Evolutionary conservation across 2,797 vertebrate species (phyloP), one percentile per base, ranked within the genome.

Genomic region (Chanos chanos): DNA sequence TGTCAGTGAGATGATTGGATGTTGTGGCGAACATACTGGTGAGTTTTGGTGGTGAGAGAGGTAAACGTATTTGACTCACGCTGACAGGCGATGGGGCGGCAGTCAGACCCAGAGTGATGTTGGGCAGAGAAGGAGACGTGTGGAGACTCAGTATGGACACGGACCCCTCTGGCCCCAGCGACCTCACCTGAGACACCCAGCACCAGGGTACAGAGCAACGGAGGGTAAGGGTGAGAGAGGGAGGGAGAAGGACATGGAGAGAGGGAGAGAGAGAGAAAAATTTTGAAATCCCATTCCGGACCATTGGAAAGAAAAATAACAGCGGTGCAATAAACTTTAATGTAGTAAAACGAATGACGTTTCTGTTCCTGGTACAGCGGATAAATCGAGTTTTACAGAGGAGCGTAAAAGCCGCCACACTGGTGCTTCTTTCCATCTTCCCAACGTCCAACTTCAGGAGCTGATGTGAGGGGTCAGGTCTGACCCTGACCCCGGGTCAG

Each of bases 61-160:
- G 13, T 22, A 34, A 50, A 28, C 21, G 10, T 27, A 27, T 44
- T 25, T 64, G 54, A 94, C 96, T 97, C 87, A 99, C 96, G 25
- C 65, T 93, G 65, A 98, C 87, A 53, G 92, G 89, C 36, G 94
- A 82, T 48, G 94, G 86, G 48, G 91, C 83, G 58, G 92, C 87
- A 7, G 95, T 89, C 75, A 99, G 92, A 66, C 94, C 94, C 83
- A 99, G 78, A 48, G 93, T 95, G 79, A 99, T 99, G 73, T 99
- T 99, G 72, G 97, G 97, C 77, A 99, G 86, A 66, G 97, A 99
- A 30, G 96, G 95, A 71, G 96, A 99, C 0, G 95, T 96, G 82
- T 99, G 98, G 53, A 99, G 87, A 81, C 91, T 98, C 81, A 99
- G 79, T 79, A 97, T 89, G 47, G 94, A 95, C 86, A 97, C 76